A percentile compares a stretch with the other conserved stretches of the same genome.
These are phyloP conservation scores for Drosophila nebulosa DNA, from an alignment of 1,140 invertebrate species.

Conservation along the genomic window DNA sequence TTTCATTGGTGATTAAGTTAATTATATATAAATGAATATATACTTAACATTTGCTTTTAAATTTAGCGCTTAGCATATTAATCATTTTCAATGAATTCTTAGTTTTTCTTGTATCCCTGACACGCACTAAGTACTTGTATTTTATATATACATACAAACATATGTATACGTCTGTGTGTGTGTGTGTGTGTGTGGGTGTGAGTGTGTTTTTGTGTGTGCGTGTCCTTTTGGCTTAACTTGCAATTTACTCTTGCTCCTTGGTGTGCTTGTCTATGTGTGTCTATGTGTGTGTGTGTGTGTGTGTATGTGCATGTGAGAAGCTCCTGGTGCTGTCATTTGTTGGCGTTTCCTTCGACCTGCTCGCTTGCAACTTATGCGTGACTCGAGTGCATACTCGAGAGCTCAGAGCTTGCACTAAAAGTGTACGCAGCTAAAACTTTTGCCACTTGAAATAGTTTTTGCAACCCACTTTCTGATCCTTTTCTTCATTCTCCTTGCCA, in stretches of 20 bases:
- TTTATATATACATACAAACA: background rate
- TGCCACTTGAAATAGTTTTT: slow-evolving; percentile 73
- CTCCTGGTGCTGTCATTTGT: slow-evolving; percentile 59
- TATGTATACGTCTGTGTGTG: background rate
- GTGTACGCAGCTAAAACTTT: slow-evolving; percentile 76
- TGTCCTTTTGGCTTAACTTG: slow-evolving; percentile 70
- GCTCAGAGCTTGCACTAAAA: slow-evolving; percentile 60
- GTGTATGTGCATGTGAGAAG: background rate
- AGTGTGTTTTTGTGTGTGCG: slow-evolving; percentile 32
- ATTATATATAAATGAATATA: background rate
- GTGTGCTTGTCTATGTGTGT: background rate
- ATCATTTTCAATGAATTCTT: slow-evolving; percentile 30
- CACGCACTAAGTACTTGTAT: slow-evolving; percentile 19
- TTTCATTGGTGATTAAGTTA: background rate
- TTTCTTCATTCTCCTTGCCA: background rate
- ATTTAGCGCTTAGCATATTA: slow-evolving; percentile 7
- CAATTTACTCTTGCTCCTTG: slow-evolving; percentile 11
- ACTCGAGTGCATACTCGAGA: slow-evolving; percentile 73
- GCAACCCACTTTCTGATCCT: slow-evolving; percentile 28
- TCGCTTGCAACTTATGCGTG: slow-evolving; percentile 75
- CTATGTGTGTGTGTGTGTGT: no score
- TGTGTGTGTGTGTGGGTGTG: slow-evolving; percentile 24
- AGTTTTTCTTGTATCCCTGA: slow-evolving; percentile 36
- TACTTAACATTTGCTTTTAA: background rate
- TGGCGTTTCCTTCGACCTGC: slow-evolving; percentile 67